Evolutionary conservation across 2,113 vertebrate species (phyloP).

Genomic region (Muscicapa adusta): DNA sequence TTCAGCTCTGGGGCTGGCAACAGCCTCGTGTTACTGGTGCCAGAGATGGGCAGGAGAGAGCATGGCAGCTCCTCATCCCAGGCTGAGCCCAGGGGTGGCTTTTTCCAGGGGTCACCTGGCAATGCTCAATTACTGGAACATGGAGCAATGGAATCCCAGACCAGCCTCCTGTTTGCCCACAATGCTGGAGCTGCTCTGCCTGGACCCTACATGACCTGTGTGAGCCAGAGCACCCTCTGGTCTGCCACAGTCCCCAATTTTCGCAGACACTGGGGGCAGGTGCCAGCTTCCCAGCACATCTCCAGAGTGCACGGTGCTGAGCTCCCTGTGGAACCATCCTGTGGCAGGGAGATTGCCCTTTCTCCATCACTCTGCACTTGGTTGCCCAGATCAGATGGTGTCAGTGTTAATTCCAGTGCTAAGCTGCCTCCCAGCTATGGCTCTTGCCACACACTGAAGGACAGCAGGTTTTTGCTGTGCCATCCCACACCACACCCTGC

Average conservation of each 20-base stretch:
- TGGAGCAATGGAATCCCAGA: rapidly evolving
- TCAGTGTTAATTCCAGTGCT: neutral
- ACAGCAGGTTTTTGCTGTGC: rapidly evolving
- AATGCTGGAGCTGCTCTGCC: neutral
- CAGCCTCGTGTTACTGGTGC: neutral
- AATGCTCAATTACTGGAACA: neutral
- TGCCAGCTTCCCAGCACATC: neutral
- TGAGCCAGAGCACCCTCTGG: neutral
- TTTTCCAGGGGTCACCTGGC: neutral
- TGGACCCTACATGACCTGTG: rapidly evolving
- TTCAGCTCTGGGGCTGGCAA: neutral
- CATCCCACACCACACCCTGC: neutral
- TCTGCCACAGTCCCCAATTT: neutral
- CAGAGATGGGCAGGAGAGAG: neutral
- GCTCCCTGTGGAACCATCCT: neutral
- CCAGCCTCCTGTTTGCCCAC: neutral
- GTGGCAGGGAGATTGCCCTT: neutral
- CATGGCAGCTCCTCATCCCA: rapidly evolving
- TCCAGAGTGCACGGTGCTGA: rapidly evolving
- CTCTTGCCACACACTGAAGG: rapidly evolving
- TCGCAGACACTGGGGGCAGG: neutral
- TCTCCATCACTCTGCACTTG: neutral
- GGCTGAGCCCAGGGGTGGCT: neutral
- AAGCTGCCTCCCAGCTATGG: neutral
- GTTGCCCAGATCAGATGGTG: neutral